Evolutionary conservation across 2,797 vertebrate genomes (phyloP).

Genomic region (Numenius phaeopus): DNA sequence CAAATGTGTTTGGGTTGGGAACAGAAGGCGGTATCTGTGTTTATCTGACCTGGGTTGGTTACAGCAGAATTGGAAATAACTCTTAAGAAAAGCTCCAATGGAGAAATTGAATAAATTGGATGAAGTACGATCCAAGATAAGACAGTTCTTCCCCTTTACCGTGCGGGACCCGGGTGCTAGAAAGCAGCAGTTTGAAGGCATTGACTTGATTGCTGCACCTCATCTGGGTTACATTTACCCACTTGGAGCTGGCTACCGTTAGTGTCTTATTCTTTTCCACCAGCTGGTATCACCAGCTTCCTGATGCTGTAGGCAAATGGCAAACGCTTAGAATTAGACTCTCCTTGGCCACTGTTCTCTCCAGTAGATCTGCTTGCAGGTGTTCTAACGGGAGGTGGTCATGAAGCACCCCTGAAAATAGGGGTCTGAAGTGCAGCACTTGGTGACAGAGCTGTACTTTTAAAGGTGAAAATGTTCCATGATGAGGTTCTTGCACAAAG

Average conservation of each 20-base stretch:
- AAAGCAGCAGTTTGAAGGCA: neutral
- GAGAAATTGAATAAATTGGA: neutral
- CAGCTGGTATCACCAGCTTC: neutral
- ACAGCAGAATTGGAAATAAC: neutral
- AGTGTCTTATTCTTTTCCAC: neutral
- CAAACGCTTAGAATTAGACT: neutral
- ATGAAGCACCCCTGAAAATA: neutral
- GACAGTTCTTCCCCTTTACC: neutral
- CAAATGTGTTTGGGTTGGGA: neutral
- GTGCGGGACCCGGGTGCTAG: rapidly evolving
- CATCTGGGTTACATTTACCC: neutral
- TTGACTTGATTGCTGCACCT: neutral
- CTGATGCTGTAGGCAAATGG: neutral
- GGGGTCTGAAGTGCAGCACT: neutral
- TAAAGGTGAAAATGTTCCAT: rapidly evolving
- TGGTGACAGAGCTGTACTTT: neutral
- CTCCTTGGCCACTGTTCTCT: neutral
- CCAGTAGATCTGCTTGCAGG: neutral
- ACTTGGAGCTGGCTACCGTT: neutral
- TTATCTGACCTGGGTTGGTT: neutral
- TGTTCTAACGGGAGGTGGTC: neutral
- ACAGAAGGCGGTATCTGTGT: neutral
- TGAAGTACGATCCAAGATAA: neutral
- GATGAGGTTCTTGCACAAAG: neutral
- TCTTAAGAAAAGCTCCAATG: neutral